A percentile compares a stretch with the other conserved stretches of the same genome.
These are phyloP conservation scores for Sinocyclocheilus anophthalmus DNA, from an alignment of 2,113 vertebrate species.

Conservation along the genomic window DNA sequence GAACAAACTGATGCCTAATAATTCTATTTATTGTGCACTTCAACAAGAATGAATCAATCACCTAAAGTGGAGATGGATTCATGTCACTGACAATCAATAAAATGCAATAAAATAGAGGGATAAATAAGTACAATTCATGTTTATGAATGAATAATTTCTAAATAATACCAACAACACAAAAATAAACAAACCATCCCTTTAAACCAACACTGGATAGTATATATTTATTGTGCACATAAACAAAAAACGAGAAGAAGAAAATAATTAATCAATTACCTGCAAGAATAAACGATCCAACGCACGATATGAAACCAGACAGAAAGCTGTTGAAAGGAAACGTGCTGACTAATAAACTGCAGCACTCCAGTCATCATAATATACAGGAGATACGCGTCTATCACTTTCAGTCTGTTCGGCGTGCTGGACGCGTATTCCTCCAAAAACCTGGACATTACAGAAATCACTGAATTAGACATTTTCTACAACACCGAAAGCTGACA, in stretches of 20 bases:
- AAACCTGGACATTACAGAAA: conserved; percentile 87
- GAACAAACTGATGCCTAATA: too few relatives aligned
- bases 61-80: not conserved
- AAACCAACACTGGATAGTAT: not conserved
- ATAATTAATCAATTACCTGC: conserved; percentile 76
- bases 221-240: not conserved
- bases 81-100: not conserved
- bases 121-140: not conserved
- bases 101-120: not conserved
- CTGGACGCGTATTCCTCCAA: conserved; percentile 86
- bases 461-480: conserved; percentile 83
- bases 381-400: conserved; percentile 90
- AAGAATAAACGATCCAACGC: conserved; percentile 92
- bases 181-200: not conserved
- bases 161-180: not conserved
- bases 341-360: conserved; percentile 92
- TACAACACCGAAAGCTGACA: not conserved
- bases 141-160: too few relatives aligned
- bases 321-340: conserved; percentile 98
- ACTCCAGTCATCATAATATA: conserved; percentile 92
- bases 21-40: too few relatives aligned
- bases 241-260: not conserved
- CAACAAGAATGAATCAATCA: not conserved
- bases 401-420: conserved; percentile 87
- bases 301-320: conserved; percentile 95